Base-by-base conservation (phyloP, 2,113 vertebrate species). In the Upupa epops region DNA sequence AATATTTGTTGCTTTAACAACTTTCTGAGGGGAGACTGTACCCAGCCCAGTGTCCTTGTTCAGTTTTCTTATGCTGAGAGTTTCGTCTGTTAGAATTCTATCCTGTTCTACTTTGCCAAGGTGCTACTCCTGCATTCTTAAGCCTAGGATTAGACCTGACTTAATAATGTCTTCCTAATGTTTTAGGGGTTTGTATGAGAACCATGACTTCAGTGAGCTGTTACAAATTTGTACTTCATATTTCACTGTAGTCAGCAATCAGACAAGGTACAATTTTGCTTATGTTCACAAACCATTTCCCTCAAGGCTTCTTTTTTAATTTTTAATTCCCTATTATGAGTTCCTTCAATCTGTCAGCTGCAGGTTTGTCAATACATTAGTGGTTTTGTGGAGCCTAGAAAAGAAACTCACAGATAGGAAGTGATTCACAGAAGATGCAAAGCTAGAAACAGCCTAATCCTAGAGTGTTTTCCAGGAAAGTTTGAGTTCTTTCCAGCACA, bases 191-290 rank as follows among this genome's bases (percentile, higher is more conserved):
- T 49, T 64, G 28, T 36, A 40, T 66, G 49, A n/a, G 13, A 52
- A 21, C 6, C 11, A 2, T 64, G 49, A 12, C 36, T 15, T 84
- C n/a, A 49, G 9, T 22, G 24, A 11, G 24, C 48, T 75, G 78
- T 78, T 73, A 36, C 48, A 84, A n/a, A 45, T 68, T 55, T 51
- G 20, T 59, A 48, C 46, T 89, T 94, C 5, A 1, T 78, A 75
- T 63, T 95, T 88, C 59, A 59, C 75, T 73, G 90, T 84, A 76
- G 70, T 96, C 90, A 95, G 69, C 86, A 73, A 81, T 82, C 73
- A 88, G 49, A 69, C 42, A 86, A 86, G 83, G 45, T 37, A 74
- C 42, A 75, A 76, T 78, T 93, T 88, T 69, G 36, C 42, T 73
- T 84, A 28, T 17, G 17, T 46, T 86, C 80, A 55, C 40, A 76